Conservation (phyloP, 2,797 vertebrate species). For the Danio choprae region DNA sequence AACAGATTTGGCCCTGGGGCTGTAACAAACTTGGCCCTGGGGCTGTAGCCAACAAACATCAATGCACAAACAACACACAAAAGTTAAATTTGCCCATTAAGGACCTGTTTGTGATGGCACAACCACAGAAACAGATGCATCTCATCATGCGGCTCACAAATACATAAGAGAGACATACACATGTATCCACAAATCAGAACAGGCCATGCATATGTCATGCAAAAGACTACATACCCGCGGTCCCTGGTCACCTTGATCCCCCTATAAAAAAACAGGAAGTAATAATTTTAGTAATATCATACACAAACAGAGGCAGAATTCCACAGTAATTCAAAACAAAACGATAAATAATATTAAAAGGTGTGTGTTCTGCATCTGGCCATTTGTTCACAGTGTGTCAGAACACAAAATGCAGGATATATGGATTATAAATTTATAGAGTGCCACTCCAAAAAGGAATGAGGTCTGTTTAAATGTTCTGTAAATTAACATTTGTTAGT, state of each 20-base stretch:
- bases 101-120: slow-evolving; percentile 74
- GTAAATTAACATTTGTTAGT: too few relatives aligned
- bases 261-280: slow-evolving; percentile 81
- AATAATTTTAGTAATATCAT: slow-evolving; percentile 51
- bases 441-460: too few relatives aligned
- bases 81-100: slow-evolving; percentile 28
- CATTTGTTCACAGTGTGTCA: too few relatives aligned
- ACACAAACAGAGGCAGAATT: slow-evolving; percentile 55
- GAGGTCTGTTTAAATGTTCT: too few relatives aligned
- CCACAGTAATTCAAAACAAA: slow-evolving; percentile 71
- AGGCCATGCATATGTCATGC: slow-evolving; percentile 56
- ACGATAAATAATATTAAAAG: too few relatives aligned
- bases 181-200: slow-evolving; percentile 68
- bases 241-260: slow-evolving; percentile 99
- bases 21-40: too few relatives aligned
- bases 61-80: background rate
- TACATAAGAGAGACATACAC: slow-evolving; percentile 63
- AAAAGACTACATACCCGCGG: slow-evolving; percentile 90
- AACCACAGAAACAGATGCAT: slow-evolving; percentile 74
- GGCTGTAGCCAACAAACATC: too few relatives aligned
- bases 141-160: slow-evolving; percentile 72
- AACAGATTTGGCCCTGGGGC: too few relatives aligned
- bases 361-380: too few relatives aligned
- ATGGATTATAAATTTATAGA: too few relatives aligned
- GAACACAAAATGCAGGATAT: too few relatives aligned